Conservation (phyloP, 2,888 invertebrate genomes). For the Odontothrips loti region DNA sequence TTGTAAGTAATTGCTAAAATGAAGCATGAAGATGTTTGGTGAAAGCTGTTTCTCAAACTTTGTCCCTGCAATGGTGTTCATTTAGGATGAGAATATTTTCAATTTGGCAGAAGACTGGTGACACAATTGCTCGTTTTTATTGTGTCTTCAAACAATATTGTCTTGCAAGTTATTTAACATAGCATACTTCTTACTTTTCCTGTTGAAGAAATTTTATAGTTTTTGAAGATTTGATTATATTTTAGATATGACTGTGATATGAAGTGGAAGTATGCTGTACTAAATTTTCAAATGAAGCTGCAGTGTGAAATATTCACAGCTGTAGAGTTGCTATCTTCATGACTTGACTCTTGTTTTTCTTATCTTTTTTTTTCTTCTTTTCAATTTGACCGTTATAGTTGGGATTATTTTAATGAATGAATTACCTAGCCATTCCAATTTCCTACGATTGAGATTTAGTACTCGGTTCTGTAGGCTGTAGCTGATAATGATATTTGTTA, state of each 20-base stretch:
- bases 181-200: neutral
- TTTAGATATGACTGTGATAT: constrained; percentile 20
- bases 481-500: neutral
- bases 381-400: too few species aligned
- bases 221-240: neutral
- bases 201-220: neutral
- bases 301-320: neutral
- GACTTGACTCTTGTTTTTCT: neutral
- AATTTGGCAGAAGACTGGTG: too few species aligned
- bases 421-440: neutral
- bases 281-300: neutral
- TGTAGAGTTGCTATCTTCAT: neutral
- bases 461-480: neutral
- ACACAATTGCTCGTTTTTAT: neutral
- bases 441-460: neutral
- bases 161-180: neutral
- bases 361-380: neutral
- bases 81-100: neutral
- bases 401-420: neutral
- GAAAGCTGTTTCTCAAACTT: neutral
- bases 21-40: neutral
- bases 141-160: neutral
- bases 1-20: too few species aligned
- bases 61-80: neutral
- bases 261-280: neutral